These are phyloP conservation scores for Pangasius macronema DNA, from an alignment of 2,797 vertebrate species.

Conservation along the genomic window DNA sequence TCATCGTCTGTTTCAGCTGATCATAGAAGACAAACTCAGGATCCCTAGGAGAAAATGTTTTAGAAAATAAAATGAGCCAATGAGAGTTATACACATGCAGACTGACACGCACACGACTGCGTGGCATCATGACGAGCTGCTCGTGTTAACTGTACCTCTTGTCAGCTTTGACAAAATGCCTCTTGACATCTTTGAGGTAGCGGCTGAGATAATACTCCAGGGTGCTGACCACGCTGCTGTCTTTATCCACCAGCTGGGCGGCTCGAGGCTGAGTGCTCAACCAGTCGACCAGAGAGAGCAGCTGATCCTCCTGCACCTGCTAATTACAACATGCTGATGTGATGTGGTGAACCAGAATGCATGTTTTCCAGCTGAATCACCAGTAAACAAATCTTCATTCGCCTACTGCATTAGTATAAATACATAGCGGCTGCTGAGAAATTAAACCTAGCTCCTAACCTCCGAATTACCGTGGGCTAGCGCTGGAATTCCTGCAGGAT, in stretches of 20 bases:
- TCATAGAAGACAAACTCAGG: slow-evolving; percentile 99
- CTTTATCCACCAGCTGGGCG: slow-evolving; percentile 94
- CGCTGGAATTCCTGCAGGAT: not conserved
- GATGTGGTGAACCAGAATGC: not conserved
- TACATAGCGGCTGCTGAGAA: not conserved
- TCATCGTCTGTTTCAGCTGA: slow-evolving; percentile 98
- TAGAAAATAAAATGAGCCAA: not conserved
- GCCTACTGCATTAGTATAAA: not conserved
- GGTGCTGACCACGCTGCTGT: slow-evolving; percentile 90
- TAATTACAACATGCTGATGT: slow-evolving; percentile 54
- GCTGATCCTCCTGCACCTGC: slow-evolving; percentile 94
- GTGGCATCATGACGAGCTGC: not conserved
- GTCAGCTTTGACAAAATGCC: slow-evolving; percentile 92
- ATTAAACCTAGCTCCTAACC: not conserved
- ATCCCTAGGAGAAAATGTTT: slow-evolving; percentile 76
- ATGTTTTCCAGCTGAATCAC: not conserved
- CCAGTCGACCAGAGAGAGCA: slow-evolving; percentile 93
- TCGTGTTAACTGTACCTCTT: slow-evolving; percentile 79
- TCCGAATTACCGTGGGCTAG: not conserved
- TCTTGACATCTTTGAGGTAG: slow-evolving; percentile 94
- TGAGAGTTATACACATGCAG: not conserved
- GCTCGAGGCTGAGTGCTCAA: slow-evolving; percentile 92
- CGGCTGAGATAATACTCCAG: slow-evolving; percentile 89
- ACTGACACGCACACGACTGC: not conserved
- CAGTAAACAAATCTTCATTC: not conserved